Conservation (phyloP, 2,113 vertebrate genomes). For the Prolemur simus region DNA sequence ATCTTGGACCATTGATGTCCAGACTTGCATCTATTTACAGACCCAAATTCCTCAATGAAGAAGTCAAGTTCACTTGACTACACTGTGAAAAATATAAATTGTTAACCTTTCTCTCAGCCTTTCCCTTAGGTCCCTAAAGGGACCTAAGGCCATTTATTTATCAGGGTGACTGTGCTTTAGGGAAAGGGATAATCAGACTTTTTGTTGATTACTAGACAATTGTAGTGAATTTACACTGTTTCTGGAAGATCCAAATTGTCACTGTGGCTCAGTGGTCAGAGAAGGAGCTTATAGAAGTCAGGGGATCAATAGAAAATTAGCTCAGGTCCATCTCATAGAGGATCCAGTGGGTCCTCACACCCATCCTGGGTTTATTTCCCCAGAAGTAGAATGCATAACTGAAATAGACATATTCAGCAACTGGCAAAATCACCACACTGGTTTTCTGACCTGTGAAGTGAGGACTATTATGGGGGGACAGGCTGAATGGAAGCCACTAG, state of each 20-base stretch:
- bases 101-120: not conserved
- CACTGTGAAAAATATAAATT: not conserved
- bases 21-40: not conserved
- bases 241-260: not conserved
- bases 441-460: not conserved
- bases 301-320: not conserved
- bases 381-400: not conserved
- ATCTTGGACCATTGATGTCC: not conserved
- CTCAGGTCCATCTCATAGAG: not conserved
- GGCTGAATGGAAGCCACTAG: not conserved
- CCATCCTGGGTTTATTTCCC: not conserved
- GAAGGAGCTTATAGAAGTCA: not conserved
- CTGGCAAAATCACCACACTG: too few species aligned
- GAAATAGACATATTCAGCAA: not conserved
- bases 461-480: not conserved
- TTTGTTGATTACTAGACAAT: not conserved
- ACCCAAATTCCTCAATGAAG: not conserved
- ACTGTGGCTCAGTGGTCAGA: not conserved
- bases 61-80: not conserved
- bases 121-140: too few species aligned
- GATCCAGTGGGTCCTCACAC: not conserved
- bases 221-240: not conserved
- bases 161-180: not conserved
- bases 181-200: not conserved
- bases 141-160: not conserved